A percentile compares a stretch with the other conserved stretches of the same genome.
Evolutionary conservation across 1,140 invertebrate genomes (phyloP).

Genomic region (Drosophila mauritiana): DNA sequence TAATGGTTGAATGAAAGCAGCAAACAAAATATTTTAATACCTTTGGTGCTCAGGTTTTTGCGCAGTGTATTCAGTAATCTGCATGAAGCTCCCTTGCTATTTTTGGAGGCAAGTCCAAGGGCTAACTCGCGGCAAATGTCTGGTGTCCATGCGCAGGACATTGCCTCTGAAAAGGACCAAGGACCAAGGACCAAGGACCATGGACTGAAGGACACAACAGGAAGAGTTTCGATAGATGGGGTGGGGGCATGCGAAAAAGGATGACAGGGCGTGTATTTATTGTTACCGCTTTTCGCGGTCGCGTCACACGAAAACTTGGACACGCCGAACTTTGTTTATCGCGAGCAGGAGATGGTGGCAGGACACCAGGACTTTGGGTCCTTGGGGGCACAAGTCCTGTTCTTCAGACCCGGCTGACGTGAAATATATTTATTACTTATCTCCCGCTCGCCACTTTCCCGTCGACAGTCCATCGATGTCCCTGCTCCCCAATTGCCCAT

Average conservation of each 20-base stretch:
- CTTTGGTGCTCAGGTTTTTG: background rate
- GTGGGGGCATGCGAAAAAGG: conserved; percentile 14
- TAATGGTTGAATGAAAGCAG: too few relatives aligned
- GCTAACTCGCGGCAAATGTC: conserved; percentile 44
- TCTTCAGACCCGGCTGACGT: conserved; percentile 49
- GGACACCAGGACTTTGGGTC: conserved; percentile 9
- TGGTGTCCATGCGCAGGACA: conserved; percentile 47
- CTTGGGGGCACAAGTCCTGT: conserved; percentile 21
- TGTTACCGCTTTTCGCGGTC: conserved; percentile 73
- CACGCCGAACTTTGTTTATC: conserved; percentile 61
- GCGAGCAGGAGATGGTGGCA: conserved; percentile 1
- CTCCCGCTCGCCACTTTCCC: conserved; percentile 7
- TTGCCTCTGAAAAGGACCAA: background rate
- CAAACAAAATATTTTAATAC: too few relatives aligned
- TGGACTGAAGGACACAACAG: conserved; percentile 12
- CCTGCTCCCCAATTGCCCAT: background rate
- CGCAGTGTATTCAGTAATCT: conserved; percentile 23
- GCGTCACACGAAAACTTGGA: conserved; percentile 62
- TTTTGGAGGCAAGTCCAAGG: conserved; percentile 49
- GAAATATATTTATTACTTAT: conserved; percentile 77
- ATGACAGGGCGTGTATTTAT: conserved; percentile 69
- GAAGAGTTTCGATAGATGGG: background rate
- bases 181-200: background rate
- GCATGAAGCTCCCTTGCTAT: conserved; percentile 34
- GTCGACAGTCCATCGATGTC: conserved; percentile 21